Conservation (phyloP, 2,797 vertebrate species). For the Muscicapa comitata region DNA sequence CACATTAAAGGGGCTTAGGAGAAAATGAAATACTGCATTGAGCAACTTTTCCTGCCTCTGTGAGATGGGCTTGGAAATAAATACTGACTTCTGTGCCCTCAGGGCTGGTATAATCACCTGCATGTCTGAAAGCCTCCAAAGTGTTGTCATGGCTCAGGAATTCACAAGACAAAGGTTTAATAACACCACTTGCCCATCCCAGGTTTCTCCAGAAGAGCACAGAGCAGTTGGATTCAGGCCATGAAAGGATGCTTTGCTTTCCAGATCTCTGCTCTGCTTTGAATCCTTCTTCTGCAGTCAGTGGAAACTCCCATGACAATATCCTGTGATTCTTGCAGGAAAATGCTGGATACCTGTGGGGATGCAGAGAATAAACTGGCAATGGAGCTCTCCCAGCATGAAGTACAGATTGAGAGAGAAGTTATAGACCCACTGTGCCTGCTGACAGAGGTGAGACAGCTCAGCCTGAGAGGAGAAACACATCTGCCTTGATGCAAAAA, state of each 20-base stretch:
- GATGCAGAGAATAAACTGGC: conserved; percentile 93
- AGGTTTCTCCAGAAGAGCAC: not conserved
- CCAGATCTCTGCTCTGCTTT: not conserved
- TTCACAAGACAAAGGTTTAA: not conserved
- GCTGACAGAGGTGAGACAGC: conserved; percentile 87
- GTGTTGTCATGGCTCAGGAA: not conserved
- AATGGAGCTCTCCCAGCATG: conserved; percentile 89
- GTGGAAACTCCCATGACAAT: not conserved
- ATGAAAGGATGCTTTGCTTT: not conserved
- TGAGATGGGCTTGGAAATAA: not conserved
- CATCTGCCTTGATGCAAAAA: not conserved
- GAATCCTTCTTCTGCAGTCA: not conserved
- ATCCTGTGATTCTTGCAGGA: conserved; percentile 71
- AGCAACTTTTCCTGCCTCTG: not conserved
- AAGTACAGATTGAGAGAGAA: conserved; percentile 92
- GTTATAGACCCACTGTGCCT: conserved; percentile 88
- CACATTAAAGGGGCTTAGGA: not conserved
- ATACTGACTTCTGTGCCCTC: not conserved
- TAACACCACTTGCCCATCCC: not conserved
- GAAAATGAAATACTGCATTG: not conserved
- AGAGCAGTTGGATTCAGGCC: not conserved
- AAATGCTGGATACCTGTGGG: conserved; percentile 94
- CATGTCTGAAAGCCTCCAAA: not conserved
- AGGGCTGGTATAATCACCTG: not conserved
- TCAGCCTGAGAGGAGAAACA: not conserved